Evolutionary conservation across 2,888 invertebrate species (phyloP).

Genomic region (Calliphora vomitoria): DNA sequence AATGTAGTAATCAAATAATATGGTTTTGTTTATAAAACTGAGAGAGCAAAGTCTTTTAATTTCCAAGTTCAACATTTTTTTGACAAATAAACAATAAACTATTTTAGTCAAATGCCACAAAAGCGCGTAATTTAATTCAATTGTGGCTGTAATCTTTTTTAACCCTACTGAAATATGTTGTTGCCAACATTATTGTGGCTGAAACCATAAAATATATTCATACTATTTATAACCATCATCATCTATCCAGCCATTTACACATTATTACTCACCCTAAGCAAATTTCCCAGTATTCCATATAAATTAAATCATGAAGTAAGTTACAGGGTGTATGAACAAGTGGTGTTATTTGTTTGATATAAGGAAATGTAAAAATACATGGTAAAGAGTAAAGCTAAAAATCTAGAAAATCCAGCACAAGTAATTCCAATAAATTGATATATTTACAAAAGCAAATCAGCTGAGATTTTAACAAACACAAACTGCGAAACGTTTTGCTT

Average conservation of each 20-base stretch:
- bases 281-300: background rate
- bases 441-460: no score
- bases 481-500: no score
- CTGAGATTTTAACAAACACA: no score
- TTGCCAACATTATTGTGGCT: background rate
- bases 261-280: slow-evolving; percentile 16
- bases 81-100: no score
- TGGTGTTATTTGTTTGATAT: background rate
- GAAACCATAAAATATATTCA: background rate
- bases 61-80: no score
- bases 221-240: background rate
- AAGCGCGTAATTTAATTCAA: background rate
- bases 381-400: no score
- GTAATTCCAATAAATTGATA: no score
- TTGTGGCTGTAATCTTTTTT: background rate
- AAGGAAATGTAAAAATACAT: no score
- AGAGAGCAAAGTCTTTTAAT: no score
- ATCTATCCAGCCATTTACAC: background rate
- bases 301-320: background rate
- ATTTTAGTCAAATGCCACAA: background rate
- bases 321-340: background rate
- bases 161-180: background rate
- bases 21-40: no score
- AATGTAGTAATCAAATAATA: no score
- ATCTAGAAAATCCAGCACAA: no score